phyloP scores from a whole-genome alignment of 2,113 vertebrate genomes.

The Polypterus bichir region DNA sequence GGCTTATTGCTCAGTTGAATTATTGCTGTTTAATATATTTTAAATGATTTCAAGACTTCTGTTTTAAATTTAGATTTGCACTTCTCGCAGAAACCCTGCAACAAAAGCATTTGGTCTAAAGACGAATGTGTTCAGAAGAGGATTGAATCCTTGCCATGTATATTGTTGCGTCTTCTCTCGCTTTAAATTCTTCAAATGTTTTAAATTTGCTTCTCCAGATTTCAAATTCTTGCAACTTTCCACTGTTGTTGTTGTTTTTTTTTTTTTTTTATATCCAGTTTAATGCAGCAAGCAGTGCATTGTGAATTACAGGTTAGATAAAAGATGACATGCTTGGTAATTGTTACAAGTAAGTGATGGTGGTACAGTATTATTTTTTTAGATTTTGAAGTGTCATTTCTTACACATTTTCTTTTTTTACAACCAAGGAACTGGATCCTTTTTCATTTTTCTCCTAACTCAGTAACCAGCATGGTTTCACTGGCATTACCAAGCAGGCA shows the following conservation, averaged over 20 bases:
- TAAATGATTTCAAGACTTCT: too few species aligned
- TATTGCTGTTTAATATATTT: constrained; percentile 26
- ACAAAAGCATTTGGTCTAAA: constrained; percentile 22
- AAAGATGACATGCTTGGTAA: too few species aligned
- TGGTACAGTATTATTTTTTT: constrained; percentile 16
- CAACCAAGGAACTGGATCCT: constrained; percentile 19
- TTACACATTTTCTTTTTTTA: constrained; percentile 10
- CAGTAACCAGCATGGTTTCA: too few species aligned
- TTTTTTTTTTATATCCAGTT: too few species aligned
- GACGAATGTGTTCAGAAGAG: constrained; percentile 20
- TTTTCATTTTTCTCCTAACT: too few species aligned
- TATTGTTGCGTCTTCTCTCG: constrained; percentile 16
- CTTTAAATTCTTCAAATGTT: constrained; percentile 8
- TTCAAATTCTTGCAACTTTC: constrained; percentile 1
- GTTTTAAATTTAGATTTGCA: constrained; percentile 35
- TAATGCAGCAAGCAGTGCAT: too few species aligned
- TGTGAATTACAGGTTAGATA: too few species aligned
- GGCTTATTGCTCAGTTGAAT: constrained; percentile 32
- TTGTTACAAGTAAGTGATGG: too few species aligned
- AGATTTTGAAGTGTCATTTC: constrained; percentile 15
- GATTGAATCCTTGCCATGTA: constrained; percentile 31
- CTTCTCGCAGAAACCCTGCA: constrained; percentile 28
- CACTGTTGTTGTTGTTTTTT: too few species aligned
- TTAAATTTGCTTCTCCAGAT: constrained; percentile 4
- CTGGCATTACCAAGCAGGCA: too few species aligned